These are phyloP conservation scores for Aphidoletes aphidimyza DNA, from an alignment of 2,888 invertebrate species.

Conservation along the genomic window DNA sequence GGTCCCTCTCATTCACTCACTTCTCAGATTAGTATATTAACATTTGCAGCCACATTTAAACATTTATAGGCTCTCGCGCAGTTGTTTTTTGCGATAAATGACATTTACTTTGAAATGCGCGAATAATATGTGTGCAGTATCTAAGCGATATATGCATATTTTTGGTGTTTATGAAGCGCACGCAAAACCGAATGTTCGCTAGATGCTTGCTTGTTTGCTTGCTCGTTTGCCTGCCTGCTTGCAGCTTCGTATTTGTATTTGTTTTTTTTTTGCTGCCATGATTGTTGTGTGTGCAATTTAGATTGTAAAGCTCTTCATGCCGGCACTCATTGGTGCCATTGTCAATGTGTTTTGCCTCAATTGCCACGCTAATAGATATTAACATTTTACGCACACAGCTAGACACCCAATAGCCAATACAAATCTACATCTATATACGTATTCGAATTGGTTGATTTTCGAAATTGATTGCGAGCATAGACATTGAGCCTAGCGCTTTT, in stretches of 20 bases:
- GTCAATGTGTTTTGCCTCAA: constrained; percentile 45
- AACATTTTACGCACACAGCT: constrained; percentile 12
- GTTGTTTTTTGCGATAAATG: constrained; percentile 21
- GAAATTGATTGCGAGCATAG: background rate
- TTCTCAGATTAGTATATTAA: too few relatives aligned
- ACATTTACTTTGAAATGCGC: constrained; percentile 40
- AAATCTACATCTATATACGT: background rate
- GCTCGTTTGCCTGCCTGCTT: too few relatives aligned
- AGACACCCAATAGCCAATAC: background rate
- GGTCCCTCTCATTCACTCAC: too few relatives aligned
- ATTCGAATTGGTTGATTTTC: background rate
- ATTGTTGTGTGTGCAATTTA: constrained; percentile 17
- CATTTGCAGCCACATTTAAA: background rate
- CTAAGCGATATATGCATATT: constrained; percentile 36
- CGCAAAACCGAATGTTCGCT: constrained; percentile 26
- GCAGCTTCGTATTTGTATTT: background rate
- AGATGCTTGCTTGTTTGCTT: too few relatives aligned
- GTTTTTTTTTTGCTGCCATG: background rate
- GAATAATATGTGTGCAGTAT: constrained; percentile 19
- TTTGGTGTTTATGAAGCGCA: constrained; percentile 9
- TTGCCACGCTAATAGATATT: constrained; percentile 17
- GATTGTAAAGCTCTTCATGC: constrained; percentile 39
- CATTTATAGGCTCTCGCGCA: background rate
- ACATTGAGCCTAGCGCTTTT: background rate
- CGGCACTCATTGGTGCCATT: constrained; percentile 41